These are phyloP conservation scores for Mastacembelus armatus DNA, from an alignment of 2,797 vertebrate species.

Conservation along the genomic window DNA sequence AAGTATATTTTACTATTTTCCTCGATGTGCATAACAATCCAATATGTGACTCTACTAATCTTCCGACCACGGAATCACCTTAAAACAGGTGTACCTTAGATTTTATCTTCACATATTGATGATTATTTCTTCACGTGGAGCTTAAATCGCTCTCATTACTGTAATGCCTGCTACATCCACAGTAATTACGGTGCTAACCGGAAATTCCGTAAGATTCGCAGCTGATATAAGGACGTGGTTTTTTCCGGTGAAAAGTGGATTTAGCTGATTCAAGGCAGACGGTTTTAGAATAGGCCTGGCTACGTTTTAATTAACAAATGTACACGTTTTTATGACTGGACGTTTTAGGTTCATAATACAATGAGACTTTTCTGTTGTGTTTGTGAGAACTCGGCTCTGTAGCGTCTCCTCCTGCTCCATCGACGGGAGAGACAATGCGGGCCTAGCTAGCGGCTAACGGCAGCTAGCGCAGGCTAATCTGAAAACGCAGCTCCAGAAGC, in stretches of 20 bases:
- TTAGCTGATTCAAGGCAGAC: constrained; percentile 19
- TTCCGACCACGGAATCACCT: fast-evolving
- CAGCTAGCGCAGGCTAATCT: constrained; percentile 63
- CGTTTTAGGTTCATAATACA: constrained; percentile 1
- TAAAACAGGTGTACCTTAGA: fast-evolving
- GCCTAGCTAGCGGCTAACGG: constrained; percentile 69
- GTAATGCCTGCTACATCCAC: fast-evolving
- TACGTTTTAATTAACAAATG: constrained; percentile 31
- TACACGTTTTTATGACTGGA: constrained; percentile 22
- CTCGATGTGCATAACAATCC: background rate
- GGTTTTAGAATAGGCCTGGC: background rate
- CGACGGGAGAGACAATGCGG: constrained; percentile 79
- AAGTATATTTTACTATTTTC: constrained; percentile 5
- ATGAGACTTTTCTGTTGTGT: constrained; percentile 27
- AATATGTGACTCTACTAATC: fast-evolving
- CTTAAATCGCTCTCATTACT: background rate
- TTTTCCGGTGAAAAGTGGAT: constrained; percentile 72
- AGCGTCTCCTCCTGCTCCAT: constrained; percentile 34
- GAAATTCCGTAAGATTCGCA: constrained; percentile 64
- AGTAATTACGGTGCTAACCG: constrained; percentile 54
- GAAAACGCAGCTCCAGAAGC: constrained; percentile 46
- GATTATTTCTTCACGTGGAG: fast-evolving
- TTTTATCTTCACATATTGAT: fast-evolving
- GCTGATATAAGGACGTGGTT: constrained; percentile 75
- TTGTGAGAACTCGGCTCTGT: constrained; percentile 21